A percentile compares a stretch with the other conserved stretches of the same genome.
Conservation (phyloP, 2,113 vertebrate species). For the Oryctolagus cuniculus region mOryCun1.1 NC_091434.1:100576501-100577000, state of each 20-base stretch:
- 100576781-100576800: background rate
- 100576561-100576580: background rate
- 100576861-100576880: background rate
- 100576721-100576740: background rate
- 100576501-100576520: background rate
- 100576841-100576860: background rate
- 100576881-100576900: background rate
- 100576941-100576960: background rate
- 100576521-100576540: background rate
- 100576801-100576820: background rate
- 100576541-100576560: background rate
- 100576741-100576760: background rate
- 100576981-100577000: background rate
- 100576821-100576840: background rate
- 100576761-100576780: background rate
- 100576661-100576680: background rate
- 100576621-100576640: conserved; percentile 30
- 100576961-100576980: accelerated
- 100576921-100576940: background rate
- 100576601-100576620: background rate
- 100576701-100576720: background rate
- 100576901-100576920: background rate
- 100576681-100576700: background rate
- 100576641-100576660: background rate
- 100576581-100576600: background rate